Evolutionary conservation across 2,888 invertebrate species (phyloP).

Genomic region (Cataglyphis rosenhaueri): DNA sequence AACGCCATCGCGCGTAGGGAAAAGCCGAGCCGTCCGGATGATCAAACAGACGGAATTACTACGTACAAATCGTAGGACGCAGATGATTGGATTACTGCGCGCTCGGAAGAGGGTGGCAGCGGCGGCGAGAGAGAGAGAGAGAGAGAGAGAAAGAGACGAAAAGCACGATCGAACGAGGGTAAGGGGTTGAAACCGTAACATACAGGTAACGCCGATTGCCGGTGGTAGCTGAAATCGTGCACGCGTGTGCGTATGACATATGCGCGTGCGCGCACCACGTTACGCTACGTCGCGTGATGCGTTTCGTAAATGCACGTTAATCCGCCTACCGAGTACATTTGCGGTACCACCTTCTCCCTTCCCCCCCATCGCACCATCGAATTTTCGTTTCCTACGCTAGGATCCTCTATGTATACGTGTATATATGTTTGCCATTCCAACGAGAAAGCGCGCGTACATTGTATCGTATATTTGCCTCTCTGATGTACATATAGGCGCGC

Average conservation of each 20-base stretch:
- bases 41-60: constrained; percentile 81
- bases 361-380: constrained; percentile 72
- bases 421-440: constrained; percentile 66
- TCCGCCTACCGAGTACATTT: constrained; percentile 79
- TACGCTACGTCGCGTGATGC: constrained; percentile 55
- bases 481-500: constrained; percentile 19
- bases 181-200: constrained; percentile 28
- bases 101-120: constrained; percentile 61
- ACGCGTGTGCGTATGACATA: constrained; percentile 39
- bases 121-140: constrained; percentile 21
- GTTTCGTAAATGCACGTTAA: constrained; percentile 81
- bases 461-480: constrained; percentile 30
- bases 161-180: constrained; percentile 42
- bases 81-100: constrained; percentile 81
- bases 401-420: constrained; percentile 38
- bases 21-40: constrained; percentile 74
- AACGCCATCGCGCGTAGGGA: constrained; percentile 58
- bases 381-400: constrained; percentile 74
- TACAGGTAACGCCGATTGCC: constrained; percentile 53
- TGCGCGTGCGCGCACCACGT: constrained; percentile 12
- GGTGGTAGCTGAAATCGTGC: constrained; percentile 67
- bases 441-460: constrained; percentile 63
- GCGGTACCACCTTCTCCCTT: constrained; percentile 64
- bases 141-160: constrained; percentile 29
- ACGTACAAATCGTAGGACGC: constrained; percentile 81